Conservation (phyloP, 2,797 vertebrate species). For the Epinephelus awoara region DNA sequence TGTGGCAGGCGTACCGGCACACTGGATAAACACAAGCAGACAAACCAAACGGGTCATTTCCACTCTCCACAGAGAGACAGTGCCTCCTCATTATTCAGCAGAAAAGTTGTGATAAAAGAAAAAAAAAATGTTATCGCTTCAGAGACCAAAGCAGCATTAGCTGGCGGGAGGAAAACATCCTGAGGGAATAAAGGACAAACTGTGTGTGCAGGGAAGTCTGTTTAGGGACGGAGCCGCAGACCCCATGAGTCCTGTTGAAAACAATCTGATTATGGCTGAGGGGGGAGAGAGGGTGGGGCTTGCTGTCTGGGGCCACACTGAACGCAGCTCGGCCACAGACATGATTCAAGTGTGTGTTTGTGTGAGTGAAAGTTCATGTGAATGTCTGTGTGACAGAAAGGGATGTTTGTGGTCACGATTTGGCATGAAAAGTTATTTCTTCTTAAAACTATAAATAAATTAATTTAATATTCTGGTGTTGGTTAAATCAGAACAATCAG, state of each 20-base stretch:
- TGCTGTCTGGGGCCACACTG: constrained; percentile 11
- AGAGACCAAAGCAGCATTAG: constrained; percentile 40
- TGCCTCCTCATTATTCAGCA: constrained; percentile 77
- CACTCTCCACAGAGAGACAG: constrained; percentile 76
- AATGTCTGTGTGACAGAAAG: neutral
- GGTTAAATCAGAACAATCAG: too few relatives aligned
- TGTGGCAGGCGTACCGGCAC: constrained; percentile 98
- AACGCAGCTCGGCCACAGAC: constrained; percentile 2
- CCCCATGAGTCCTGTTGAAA: constrained; percentile 86
- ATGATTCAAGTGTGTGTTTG: constrained; percentile 8
- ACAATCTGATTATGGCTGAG: constrained; percentile 82
- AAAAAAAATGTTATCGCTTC: constrained; percentile 18
- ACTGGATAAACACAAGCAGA: constrained; percentile 88
- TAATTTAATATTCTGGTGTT: too few relatives aligned
- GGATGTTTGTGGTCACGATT: too few relatives aligned
- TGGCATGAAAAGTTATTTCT: too few relatives aligned
- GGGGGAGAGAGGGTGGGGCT: constrained; percentile 58
- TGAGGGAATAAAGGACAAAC: constrained; percentile 66
- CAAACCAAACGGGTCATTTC: constrained; percentile 72
- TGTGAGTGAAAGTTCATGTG: constrained; percentile 2
- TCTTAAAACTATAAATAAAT: too few relatives aligned
- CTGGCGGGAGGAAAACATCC: constrained; percentile 67
- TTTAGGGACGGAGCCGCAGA: constrained; percentile 64
- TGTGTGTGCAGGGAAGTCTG: constrained; percentile 54
- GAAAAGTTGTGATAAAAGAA: constrained; percentile 15